Evolutionary conservation across 2,888 invertebrate genomes (phyloP), one percentile per base, ranked within the genome.

Genomic region (Orchesellides sinensis): DNA sequence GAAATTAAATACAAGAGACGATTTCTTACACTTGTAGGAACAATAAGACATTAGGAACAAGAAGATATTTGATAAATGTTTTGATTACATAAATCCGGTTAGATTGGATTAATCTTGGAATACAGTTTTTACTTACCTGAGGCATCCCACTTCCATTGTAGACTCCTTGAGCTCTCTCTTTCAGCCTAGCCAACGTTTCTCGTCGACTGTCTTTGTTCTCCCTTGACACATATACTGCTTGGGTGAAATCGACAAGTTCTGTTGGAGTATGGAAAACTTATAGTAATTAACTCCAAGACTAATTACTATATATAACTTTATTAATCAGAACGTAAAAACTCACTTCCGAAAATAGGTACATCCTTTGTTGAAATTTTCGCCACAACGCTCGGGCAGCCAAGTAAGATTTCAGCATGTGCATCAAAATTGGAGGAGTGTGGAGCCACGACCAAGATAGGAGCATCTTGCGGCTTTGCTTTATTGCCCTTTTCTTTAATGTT

Each of bases 341-440:
- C 95, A 97, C 97, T 96, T 94, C 98, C 98, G 90, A 97, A 94
- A 89, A 97, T 92, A 80, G 97, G 96, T 89, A 96, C 93, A 84
- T 93, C 91, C 70, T 94, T 93, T 27, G 96, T 94, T 90, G 96
- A 96, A 21, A 94, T 94, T 90, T 96, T 97, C 84, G 97, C 96
- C 88, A 98, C 97, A 89, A 97, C 95, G 10, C 40, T 40, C 2
- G 40, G 40, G 10, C 4, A 2, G 1, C 61, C 61, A 32, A 61
- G 61, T 45, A 85, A 23, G 12, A 86, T 85, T 5, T 87, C 80
- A 5, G 83, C 83, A 49, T 87, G 85, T 0, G 88, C 83, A 61
- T 98, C 98, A 91, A 96, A 94, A 93, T 95, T 97, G 80, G 95
- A 94, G 47, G 97, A 97, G 90, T 98, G 98, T 2, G 98, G 98